These are phyloP conservation scores for Hyaena hyaena DNA, from an alignment of 2,113 vertebrate species.

Conservation along the genomic window DNA sequence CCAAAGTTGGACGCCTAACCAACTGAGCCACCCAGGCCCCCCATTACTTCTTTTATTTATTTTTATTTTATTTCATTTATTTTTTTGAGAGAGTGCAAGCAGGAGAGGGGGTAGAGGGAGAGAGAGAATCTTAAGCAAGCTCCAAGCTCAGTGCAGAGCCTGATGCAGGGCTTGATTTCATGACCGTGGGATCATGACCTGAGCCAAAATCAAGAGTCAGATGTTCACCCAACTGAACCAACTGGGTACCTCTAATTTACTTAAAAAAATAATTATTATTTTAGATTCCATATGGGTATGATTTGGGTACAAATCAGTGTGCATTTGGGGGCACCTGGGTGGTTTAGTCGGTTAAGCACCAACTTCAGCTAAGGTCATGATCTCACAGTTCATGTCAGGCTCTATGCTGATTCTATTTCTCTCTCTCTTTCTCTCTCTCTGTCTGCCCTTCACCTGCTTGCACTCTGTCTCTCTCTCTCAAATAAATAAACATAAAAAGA, in stretches of 20 bases:
- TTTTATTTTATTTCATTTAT: neutral
- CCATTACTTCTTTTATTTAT: neutral
- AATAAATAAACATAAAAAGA: no score
- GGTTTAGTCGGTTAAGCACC: no score
- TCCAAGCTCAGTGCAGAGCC: neutral
- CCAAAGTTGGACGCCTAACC: neutral
- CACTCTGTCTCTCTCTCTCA: no score
- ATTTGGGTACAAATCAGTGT: constrained; percentile 4
- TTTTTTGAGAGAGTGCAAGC: neutral
- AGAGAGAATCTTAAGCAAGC: neutral
- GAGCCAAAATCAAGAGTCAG: neutral
- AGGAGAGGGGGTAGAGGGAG: neutral
- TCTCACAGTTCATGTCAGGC: no score
- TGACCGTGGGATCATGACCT: neutral
- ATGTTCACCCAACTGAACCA: neutral
- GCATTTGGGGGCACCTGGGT: no score
- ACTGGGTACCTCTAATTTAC: neutral
- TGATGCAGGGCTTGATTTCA: neutral
- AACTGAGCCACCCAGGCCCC: neutral
- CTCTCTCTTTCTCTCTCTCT: no score
- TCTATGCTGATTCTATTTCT: no score
- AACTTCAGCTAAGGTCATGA: no score
- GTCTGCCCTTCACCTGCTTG: no score
- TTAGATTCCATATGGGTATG: neutral
- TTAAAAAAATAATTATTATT: constrained; percentile 37